Conservation (phyloP, 2,888 invertebrate genomes). For the Aleiodes leptofemur region DNA sequence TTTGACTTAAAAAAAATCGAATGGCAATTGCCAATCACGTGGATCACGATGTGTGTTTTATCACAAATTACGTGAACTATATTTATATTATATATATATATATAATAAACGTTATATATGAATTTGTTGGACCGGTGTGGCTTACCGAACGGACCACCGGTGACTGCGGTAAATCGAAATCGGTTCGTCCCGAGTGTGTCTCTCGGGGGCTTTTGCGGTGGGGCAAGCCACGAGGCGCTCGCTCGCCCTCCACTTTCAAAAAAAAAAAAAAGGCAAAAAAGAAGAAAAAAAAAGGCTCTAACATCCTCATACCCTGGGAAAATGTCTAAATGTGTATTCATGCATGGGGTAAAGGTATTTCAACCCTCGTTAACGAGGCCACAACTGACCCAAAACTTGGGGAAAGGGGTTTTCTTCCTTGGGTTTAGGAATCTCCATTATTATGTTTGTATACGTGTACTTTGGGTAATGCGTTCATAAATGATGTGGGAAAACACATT, state of each 20-base stretch:
- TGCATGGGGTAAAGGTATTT: too few species aligned
- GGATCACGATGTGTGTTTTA: neutral
- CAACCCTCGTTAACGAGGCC: too few species aligned
- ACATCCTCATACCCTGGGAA: neutral
- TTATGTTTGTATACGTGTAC: neutral
- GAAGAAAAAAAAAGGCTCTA: conserved; percentile 2
- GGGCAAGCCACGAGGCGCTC: conserved; percentile 10
- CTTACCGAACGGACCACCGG: conserved; percentile 64
- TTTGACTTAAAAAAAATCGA: neutral
- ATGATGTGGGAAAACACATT: neutral
- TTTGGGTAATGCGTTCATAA: neutral
- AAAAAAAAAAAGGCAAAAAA: conserved; percentile 4
- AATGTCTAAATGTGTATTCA: neutral
- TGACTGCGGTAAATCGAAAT: conserved; percentile 63
- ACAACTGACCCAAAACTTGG: too few species aligned
- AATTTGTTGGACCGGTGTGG: conserved; percentile 53
- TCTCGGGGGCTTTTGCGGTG: conserved; percentile 24
- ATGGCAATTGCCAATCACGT: neutral
- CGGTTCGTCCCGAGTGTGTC: conserved; percentile 54
- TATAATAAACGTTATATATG: too few species aligned
- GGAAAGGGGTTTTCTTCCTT: too few species aligned
- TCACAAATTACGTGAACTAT: neutral
- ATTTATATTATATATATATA: too few species aligned
- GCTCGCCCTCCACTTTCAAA: conserved; percentile 41
- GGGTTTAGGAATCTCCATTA: too few species aligned